phyloP scores from a whole-genome alignment of 92 coral and sea anemone genomes.

The Plumapathes pennacea region DNA sequence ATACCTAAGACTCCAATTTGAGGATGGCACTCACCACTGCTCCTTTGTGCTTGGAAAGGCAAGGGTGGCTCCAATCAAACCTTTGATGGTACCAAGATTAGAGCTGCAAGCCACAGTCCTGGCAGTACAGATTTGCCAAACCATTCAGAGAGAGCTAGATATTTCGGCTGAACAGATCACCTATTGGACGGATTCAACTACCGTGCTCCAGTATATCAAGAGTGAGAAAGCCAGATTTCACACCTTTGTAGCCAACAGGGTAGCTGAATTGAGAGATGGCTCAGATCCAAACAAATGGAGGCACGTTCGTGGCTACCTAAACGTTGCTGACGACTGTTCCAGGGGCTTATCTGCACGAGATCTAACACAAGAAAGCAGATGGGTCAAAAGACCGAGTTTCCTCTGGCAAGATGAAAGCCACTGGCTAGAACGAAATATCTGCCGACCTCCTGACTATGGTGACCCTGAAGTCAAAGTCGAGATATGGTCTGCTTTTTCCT shows the following conservation, averaged over 20 bases:
- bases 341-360: slow-evolving; percentile 18
- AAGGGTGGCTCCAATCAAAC: slow-evolving; percentile 45
- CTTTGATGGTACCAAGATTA: slow-evolving; percentile 38
- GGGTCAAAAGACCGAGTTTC: slow-evolving; percentile 13
- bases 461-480: slow-evolving; percentile 27
- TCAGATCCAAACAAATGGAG: slow-evolving; percentile 13
- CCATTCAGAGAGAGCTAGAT: slow-evolving; percentile 27
- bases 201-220: slow-evolving; percentile 14
- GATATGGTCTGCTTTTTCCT: slow-evolving; percentile 18
- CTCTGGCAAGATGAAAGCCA: slow-evolving; percentile 8
- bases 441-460: slow-evolving; percentile 5
- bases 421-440: slow-evolving; percentile 1
- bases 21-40: slow-evolving; percentile 8
- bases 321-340: slow-evolving; percentile 25
- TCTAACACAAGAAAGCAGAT: slow-evolving; percentile 4
- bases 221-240: slow-evolving; percentile 14
- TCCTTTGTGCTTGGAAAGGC: slow-evolving; percentile 41
- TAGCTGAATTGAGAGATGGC: slow-evolving; percentile 18
- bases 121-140: slow-evolving; percentile 26
- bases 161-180: slow-evolving; percentile 7
- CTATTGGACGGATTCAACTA: slow-evolving; percentile 43
- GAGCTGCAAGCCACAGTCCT: slow-evolving; percentile 58
- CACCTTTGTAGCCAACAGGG: slow-evolving; percentile 21
- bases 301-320: slow-evolving; percentile 25
- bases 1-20: slow-evolving; percentile 16